Percentiles rank a stretch among this genome's conserved stretches.
These are phyloP conservation scores for Luperina nickerlii DNA, from an alignment of 2,888 invertebrate genomes.

Conservation along the genomic window DNA sequence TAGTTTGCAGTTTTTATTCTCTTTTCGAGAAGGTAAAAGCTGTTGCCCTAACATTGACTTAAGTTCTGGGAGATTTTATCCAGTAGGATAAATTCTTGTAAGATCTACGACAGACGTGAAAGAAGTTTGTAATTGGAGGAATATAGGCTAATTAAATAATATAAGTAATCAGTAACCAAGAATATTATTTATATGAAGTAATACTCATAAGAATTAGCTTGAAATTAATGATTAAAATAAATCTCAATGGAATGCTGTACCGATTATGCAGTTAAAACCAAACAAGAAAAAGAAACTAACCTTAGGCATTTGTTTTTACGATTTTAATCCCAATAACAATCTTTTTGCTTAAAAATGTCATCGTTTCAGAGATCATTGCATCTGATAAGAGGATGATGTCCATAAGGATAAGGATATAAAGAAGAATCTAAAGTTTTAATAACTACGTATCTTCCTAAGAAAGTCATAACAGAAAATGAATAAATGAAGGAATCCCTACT, in stretches of 20 bases:
- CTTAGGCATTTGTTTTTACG: slow-evolving; percentile 49
- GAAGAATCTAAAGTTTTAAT: slow-evolving; percentile 43
- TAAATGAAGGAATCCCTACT: slow-evolving; percentile 4
- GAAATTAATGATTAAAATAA: slow-evolving; percentile 5
- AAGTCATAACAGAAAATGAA: slow-evolving; percentile 26
- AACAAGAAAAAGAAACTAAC: slow-evolving; percentile 32
- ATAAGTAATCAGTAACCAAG: neutral
- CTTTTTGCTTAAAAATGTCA: slow-evolving; percentile 58
- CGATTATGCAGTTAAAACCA: slow-evolving; percentile 30
- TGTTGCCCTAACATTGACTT: neutral
- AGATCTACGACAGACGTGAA: neutral
- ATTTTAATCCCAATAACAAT: slow-evolving; percentile 57
- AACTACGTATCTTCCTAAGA: slow-evolving; percentile 44
- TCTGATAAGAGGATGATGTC: slow-evolving; percentile 43
- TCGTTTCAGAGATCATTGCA: slow-evolving; percentile 44
- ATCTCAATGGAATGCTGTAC: slow-evolving; percentile 32
- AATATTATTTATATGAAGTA: neutral
- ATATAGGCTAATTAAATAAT: neutral
- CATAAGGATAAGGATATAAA: slow-evolving; percentile 45
- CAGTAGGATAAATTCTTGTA: neutral
- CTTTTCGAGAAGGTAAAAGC: neutral
- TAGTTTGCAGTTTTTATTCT: neutral
- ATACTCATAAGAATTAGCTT: neutral
- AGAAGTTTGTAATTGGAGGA: neutral
- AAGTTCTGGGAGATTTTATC: too few species aligned